phyloP scores from a whole-genome alignment of 2,888 invertebrate genomes.

The Diogma glabrata region DNA sequence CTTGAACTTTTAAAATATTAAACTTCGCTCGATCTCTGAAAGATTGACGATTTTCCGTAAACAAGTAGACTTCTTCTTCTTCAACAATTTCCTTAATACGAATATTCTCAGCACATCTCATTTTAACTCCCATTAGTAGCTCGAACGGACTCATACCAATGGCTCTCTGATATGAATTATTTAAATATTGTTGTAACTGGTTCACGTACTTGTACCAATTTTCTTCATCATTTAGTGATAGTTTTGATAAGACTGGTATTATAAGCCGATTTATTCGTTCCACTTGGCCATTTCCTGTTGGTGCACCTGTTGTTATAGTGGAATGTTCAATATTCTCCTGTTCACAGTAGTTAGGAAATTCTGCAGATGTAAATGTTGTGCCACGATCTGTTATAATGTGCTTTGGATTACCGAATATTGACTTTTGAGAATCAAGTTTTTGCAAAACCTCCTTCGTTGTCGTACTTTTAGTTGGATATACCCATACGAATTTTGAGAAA shows the following conservation, averaged over 20 bases:
- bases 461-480: background rate
- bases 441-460: background rate
- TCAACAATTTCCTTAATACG: background rate
- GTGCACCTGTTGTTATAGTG: background rate
- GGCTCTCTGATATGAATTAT: conserved; percentile 16
- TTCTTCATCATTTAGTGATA: conserved; percentile 17
- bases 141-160: conserved; percentile 13
- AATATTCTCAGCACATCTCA: background rate
- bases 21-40: too few relatives aligned
- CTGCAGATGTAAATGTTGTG: background rate
- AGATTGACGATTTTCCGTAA: too few relatives aligned
- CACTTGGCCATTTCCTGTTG: background rate
- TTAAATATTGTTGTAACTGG: conserved; percentile 21
- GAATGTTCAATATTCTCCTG: too few relatives aligned
- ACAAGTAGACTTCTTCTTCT: too few relatives aligned
- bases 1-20: too few relatives aligned
- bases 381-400: background rate
- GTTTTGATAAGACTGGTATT: background rate
- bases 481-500: background rate
- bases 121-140: conserved; percentile 11
- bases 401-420: background rate
- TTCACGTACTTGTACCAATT: conserved; percentile 23
- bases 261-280: background rate
- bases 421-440: background rate
- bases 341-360: too few relatives aligned